Evolutionary conservation across 2,888 invertebrate genomes (phyloP).

Genomic region (Aphrophora alni): DNA sequence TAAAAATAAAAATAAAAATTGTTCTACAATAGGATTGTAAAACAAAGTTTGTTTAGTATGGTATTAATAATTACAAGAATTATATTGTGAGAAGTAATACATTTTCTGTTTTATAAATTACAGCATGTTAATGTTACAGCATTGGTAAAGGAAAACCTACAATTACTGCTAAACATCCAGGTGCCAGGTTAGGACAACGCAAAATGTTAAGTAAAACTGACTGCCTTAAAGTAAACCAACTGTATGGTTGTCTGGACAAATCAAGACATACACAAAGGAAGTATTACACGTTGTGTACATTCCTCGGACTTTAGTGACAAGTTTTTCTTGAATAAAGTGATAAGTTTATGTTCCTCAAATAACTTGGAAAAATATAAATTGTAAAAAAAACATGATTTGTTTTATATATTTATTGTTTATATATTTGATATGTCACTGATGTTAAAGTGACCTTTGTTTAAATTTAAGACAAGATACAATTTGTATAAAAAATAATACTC

Average conservation of each 20-base stretch:
- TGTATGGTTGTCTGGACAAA: constrained; percentile 67
- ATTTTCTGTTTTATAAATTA: no score
- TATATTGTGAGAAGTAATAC: no score
- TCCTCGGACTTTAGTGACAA: constrained; percentile 58
- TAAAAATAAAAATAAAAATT: no score
- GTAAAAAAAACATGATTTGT: no score
- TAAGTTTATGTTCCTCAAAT: neutral
- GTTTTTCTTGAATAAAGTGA: neutral
- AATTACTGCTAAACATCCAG: constrained; percentile 65
- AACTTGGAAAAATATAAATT: neutral
- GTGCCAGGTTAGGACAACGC: constrained; percentile 66
- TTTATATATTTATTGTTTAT: no score
- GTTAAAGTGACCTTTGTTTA: no score
- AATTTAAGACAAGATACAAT: no score
- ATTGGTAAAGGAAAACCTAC: constrained; percentile 67
- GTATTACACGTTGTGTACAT: constrained; percentile 64
- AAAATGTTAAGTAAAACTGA: constrained; percentile 69
- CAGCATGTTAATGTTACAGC: constrained; percentile 58
- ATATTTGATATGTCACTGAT: no score
- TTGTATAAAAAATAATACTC: no score
- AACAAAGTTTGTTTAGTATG: no score
- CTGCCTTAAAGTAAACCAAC: constrained; percentile 70
- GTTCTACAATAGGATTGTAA: no score
- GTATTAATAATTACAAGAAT: no score
- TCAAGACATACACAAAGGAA: constrained; percentile 58